Base-by-base conservation (phyloP, 1,140 invertebrate genomes). In the Aphelinus certus region DNA sequence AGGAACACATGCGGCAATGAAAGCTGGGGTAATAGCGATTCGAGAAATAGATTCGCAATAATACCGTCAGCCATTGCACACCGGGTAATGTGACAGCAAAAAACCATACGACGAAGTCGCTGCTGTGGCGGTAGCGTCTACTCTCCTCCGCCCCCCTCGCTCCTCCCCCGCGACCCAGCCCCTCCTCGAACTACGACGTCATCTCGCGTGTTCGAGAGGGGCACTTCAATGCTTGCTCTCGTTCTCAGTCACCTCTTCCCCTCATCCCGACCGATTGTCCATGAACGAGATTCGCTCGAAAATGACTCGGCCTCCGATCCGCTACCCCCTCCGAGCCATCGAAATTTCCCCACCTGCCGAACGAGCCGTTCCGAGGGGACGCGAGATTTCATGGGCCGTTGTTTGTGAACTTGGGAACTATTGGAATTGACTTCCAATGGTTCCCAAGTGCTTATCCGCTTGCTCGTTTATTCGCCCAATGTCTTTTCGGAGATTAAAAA, bases 171-270 rank as follows among this genome's bases (percentile, higher is more conserved):
- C 26, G 26, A 26, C 26, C 26, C 26, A 26, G 26, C 26, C 26
- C 26, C 26, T 26, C 26, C 26, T 26, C 26, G 62, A 1, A 2
- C 10, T 47, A 47, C 76, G 75, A 78, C 78, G 77, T 78, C 75
- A 78, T 67, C 69, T 83, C 78, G 64, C 80, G 78, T 82, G 80
- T 81, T 83, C 78, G 76, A 82, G 79, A 74, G 80, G 76, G 53
- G 61, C 82, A 78, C 80, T 81, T 80, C 68, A 81, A 60, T 56
- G 55, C 42, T 26, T 73, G 76, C 73, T 78, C 72, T 63, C 76
- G 67, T 67, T 73, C 64, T 53, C 55, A 0, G 45, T 1, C 7
- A 45, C 61, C 26, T 26, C 26, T 26, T 0, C 26, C 26, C 26
- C 26, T 26, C 70, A 72, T 63, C 63, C 70, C 64, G 56, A 72